These are phyloP conservation scores for Casuarius casuarius DNA, from an alignment of 2,113 vertebrate genomes.

Conservation along the genomic window DNA sequence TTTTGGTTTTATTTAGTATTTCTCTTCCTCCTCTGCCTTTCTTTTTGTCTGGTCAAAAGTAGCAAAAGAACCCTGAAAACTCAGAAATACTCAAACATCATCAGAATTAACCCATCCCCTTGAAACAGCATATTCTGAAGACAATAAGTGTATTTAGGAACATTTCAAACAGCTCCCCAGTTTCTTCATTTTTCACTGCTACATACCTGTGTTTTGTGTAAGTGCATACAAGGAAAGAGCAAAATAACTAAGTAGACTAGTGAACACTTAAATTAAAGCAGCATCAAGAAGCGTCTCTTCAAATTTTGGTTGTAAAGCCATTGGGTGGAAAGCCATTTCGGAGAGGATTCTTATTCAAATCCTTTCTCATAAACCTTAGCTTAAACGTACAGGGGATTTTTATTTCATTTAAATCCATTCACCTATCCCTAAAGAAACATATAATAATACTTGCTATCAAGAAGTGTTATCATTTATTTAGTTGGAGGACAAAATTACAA, in stretches of 20 bases:
- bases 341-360: slow-evolving; percentile 13
- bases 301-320: neutral
- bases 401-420: slow-evolving; percentile 40
- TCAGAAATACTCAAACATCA: neutral
- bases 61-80: neutral
- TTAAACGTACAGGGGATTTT: neutral
- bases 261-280: neutral
- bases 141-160: neutral
- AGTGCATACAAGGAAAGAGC: neutral
- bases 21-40: neutral
- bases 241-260: neutral
- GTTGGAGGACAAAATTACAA: neutral
- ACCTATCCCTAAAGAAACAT: neutral
- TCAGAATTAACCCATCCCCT: neutral
- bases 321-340: neutral
- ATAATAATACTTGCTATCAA: neutral
- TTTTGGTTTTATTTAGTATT: neutral
- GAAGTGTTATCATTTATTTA: neutral
- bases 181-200: neutral
- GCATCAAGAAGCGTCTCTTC: slow-evolving; percentile 12
- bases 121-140: neutral
- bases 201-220: neutral
- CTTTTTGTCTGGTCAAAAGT: neutral
- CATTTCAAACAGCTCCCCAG: neutral
- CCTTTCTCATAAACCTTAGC: neutral